Percentiles rank a stretch among this genome's conserved stretches.
phyloP scores from a whole-genome alignment of 2,888 invertebrate genomes.

The Drosophila anceps region DNA sequence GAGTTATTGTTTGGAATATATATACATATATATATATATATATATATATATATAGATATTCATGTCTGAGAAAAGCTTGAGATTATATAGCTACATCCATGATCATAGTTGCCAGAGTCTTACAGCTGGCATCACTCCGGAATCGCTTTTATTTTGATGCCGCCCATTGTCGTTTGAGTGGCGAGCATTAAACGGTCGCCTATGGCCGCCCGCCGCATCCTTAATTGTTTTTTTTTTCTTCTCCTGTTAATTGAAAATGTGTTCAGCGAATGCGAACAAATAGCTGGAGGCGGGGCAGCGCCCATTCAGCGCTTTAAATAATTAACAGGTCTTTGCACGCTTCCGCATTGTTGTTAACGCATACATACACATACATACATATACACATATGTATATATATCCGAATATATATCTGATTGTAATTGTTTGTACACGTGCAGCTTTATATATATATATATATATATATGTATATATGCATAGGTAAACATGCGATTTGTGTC shows the following conservation, averaged over 20 bases:
- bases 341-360: conserved; percentile 9
- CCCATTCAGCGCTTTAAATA: conserved; percentile 45
- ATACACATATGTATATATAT: background rate
- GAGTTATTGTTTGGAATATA: background rate
- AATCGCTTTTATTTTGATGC: too few relatives aligned
- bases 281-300: background rate
- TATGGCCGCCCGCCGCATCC: background rate
- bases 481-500: conserved; percentile 41
- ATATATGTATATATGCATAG: conserved; percentile 42
- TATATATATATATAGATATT: background rate
- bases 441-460: conserved; percentile 46
- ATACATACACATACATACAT: background rate
- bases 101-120: too few relatives aligned
- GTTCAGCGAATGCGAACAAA: conserved; percentile 62
- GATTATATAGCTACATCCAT: background rate
- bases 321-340: conserved; percentile 12
- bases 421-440: conserved; percentile 5
- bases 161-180: background rate
- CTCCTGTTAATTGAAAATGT: conserved; percentile 70
- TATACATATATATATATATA: background rate
- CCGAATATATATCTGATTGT: conserved; percentile 4
- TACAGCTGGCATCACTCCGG: too few relatives aligned
- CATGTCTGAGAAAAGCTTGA: background rate
- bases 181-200: background rate
- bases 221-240: conserved; percentile 49